Percentiles rank a stretch among this genome's conserved stretches.
These are phyloP conservation scores for Cyphomyrus discorhynchus DNA, from an alignment of 2,113 vertebrate species.

Conservation along the genomic window DNA sequence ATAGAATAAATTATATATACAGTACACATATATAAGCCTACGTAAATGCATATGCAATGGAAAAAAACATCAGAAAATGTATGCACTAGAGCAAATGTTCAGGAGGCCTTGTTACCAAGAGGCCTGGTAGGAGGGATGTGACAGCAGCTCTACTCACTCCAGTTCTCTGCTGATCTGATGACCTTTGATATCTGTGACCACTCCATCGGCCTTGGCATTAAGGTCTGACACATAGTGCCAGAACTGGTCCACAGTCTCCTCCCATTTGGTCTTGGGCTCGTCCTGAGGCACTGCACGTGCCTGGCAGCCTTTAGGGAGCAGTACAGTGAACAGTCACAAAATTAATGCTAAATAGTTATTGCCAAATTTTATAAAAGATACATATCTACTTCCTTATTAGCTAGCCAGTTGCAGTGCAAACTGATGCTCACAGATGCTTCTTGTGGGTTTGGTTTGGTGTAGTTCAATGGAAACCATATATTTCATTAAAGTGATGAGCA, in stretches of 20 bases:
- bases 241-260: constrained; percentile 57
- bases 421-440: not conserved
- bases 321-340: not conserved
- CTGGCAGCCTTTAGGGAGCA: constrained; percentile 54
- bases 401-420: not conserved
- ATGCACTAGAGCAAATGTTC: not conserved
- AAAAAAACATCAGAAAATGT: not conserved
- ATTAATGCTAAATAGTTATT: not conserved
- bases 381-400: not conserved
- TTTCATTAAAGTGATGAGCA: not conserved
- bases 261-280: constrained; percentile 48
- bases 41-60: not conserved
- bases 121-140: not conserved
- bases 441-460: not conserved
- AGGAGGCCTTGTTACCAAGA: not conserved
- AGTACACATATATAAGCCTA: not conserved
- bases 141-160: constrained; percentile 55
- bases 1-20: not conserved
- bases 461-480: not conserved
- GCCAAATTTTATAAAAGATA: not conserved
- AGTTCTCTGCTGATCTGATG: constrained; percentile 63
- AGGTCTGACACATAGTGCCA: constrained; percentile 55
- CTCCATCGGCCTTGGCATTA: constrained; percentile 47
- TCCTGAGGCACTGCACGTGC: constrained; percentile 48
- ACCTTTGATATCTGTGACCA: constrained; percentile 49